Base-by-base conservation (phyloP, 2,797 vertebrate species). In the Pseudomugil gertrudae region DNA sequence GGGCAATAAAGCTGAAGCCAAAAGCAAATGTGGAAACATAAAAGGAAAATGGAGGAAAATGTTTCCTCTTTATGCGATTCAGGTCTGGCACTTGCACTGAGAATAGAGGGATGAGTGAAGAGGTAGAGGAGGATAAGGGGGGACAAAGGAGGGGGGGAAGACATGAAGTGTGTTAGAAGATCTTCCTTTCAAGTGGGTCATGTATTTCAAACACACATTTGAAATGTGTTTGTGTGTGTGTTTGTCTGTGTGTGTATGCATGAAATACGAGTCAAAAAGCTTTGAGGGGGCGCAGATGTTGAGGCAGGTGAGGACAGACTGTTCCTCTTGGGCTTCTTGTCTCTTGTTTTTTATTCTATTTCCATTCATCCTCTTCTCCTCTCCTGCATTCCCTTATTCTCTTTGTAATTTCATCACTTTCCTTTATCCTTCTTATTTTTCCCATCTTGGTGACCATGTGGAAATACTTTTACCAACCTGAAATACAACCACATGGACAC, bases 271-370 rank as follows among this genome's bases (percentile, higher is more conserved):
- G 67, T 67, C 56, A 75, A 66, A 57, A 55, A 38, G 54, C 63
- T 65, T 36, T 85, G 64, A 81, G 69, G 78, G 63, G 57, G 47
- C 70, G 62, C 76, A 79, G 76, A 84, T 78, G 81, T 57, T 72
- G 59, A 2, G 3, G 58, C 55, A 67, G 66, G 59, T 81, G 68
- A 80, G 54, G 50, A 63, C 51, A 73, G 45, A 63, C 66, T 45
- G 53, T 54, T 60, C 30, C 27, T 57, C 27, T 65, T 17, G 14
- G 35, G 5, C 56, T 29, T 58, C 38, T 29, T 32, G 1, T 27
- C 40, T 57, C 17, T 47, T 4, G 9, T 36, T 11, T 40, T 40
- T 19, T 40, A 3, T 9, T 32, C 4, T 33, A 5, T 24, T 21
- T 43, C 15, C 27, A 24, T 68, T 56, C 54, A 62, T 65, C 33